Evolutionary conservation across 2,797 vertebrate species (phyloP), one percentile per base, ranked within the genome.

Genomic region (Diceros bicornis): DNA sequence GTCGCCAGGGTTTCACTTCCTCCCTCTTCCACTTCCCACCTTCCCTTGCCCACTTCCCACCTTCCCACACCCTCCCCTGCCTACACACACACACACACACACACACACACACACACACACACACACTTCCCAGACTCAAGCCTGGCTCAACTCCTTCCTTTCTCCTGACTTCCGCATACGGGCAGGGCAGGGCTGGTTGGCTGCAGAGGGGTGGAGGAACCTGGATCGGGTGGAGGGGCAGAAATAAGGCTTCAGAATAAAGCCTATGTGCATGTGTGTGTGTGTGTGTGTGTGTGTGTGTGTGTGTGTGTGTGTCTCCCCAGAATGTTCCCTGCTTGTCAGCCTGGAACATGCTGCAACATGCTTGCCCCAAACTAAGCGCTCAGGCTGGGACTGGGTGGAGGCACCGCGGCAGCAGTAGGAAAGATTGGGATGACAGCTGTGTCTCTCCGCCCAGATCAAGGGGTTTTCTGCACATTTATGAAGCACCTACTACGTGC

Each of bases 161-260:
- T 77, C 69, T 90, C 92, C 61, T 83, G 59, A 69, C 78, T 83
- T 71, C 77, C 72, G 84, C 89, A 78, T 64, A 64, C 10, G 23
- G 52, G 75, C 23, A 37, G 55, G 86, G 55, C 50, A 74, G 79
- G 55, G 61, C 55, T 82, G 41, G 8, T 14, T 81, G 62, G 44
- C 23, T 57, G 47, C 86, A 71, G 50, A 77, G 9, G 41, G 17
- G 37, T 82, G 18, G 88, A 66, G 52, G 7, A 71, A 59, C 25
- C 69, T 5, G 44, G 27, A 18, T 37, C 37, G 74, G 59, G 61
- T 78, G 68, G 74, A 95, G 86, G 52, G 37, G 3, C 83, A 89
- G 89, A 94, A 77, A n/a, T 18, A 74, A 93, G 41, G 47, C 32
- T 94, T 95, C 55, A 8, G 59, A 94, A 91, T 94, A 75, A 94